A percentile compares a stretch with the other conserved stretches of the same genome.
Evolutionary conservation across 2,797 vertebrate species (phyloP).

Genomic region (Uromys caudimaculatus): DNA sequence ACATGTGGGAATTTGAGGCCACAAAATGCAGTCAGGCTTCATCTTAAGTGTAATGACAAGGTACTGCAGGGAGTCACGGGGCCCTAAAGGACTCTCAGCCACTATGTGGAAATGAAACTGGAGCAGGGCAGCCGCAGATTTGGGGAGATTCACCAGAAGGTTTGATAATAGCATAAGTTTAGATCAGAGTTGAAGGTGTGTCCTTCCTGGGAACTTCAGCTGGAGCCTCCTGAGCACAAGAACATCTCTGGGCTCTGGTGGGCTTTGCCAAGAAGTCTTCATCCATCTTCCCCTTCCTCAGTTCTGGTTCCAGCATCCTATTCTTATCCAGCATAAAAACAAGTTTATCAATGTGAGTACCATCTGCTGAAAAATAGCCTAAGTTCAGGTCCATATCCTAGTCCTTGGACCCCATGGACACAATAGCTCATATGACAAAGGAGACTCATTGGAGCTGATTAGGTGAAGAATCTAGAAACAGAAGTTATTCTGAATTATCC

Average conservation of each 20-base stretch:
- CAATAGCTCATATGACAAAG: not conserved
- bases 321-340: not conserved
- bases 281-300: not conserved
- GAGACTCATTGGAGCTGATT: not conserved
- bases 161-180: not conserved
- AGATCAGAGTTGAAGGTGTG: not conserved
- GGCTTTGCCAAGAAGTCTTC: not conserved
- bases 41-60: slow-evolving; percentile 40
- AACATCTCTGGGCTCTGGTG: not conserved
- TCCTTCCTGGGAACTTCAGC: not conserved
- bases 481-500: not conserved
- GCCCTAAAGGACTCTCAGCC: not conserved
- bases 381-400: not conserved
- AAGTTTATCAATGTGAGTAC: not conserved
- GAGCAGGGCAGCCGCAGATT: not conserved
- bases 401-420: no score
- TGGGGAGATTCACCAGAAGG: not conserved
- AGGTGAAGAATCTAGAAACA: not conserved
- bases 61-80: not conserved
- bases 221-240: not conserved
- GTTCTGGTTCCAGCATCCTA: no score
- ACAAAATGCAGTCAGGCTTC: slow-evolving; percentile 18
- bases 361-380: not conserved
- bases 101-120: not conserved
- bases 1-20: not conserved